These are phyloP conservation scores for Xyrichtys novacula DNA, from an alignment of 2,797 vertebrate genomes.

Conservation along the genomic window DNA sequence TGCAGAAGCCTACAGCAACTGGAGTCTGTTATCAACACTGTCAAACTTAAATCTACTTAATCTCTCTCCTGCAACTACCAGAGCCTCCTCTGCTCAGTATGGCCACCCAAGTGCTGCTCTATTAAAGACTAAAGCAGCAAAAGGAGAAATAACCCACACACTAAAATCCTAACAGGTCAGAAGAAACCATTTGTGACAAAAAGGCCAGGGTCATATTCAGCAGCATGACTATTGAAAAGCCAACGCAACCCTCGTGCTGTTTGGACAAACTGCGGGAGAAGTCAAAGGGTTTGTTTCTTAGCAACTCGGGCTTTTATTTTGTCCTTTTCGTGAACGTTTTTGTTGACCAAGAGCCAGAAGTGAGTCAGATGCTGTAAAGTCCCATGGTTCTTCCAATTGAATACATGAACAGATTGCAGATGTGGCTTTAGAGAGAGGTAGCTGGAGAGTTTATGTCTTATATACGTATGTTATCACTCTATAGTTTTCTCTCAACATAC, in stretches of 20 bases:
- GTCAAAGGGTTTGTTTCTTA: constrained; percentile 51
- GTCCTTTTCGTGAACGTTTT: constrained; percentile 6
- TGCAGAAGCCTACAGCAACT: constrained; percentile 50
- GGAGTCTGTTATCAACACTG: constrained; percentile 62
- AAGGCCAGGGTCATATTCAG: constrained; percentile 47
- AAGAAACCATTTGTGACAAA: constrained; percentile 32
- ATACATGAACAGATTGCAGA: neutral
- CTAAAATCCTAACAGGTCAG: constrained; percentile 14
- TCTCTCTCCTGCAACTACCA: constrained; percentile 54
- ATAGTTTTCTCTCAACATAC: too few relatives aligned
- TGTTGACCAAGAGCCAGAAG: neutral
- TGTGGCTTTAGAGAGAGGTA: neutral
- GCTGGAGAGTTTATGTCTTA: constrained; percentile 9
- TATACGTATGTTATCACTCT: too few relatives aligned
- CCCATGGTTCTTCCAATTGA: neutral
- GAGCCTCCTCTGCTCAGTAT: constrained; percentile 42
- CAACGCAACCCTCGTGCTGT: constrained; percentile 50
- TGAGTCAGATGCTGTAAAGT: neutral
- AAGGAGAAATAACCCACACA: neutral
- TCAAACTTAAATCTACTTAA: constrained; percentile 72
- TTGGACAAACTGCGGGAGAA: constrained; percentile 30
- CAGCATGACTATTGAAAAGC: constrained; percentile 42
- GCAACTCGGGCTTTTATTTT: constrained; percentile 50
- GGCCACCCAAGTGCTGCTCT: constrained; percentile 12
- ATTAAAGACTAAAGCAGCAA: neutral